Evolutionary conservation across 2,113 vertebrate species (phyloP), one percentile per base, ranked within the genome.

Genomic region (pig (Sus scrofa)): DNA sequence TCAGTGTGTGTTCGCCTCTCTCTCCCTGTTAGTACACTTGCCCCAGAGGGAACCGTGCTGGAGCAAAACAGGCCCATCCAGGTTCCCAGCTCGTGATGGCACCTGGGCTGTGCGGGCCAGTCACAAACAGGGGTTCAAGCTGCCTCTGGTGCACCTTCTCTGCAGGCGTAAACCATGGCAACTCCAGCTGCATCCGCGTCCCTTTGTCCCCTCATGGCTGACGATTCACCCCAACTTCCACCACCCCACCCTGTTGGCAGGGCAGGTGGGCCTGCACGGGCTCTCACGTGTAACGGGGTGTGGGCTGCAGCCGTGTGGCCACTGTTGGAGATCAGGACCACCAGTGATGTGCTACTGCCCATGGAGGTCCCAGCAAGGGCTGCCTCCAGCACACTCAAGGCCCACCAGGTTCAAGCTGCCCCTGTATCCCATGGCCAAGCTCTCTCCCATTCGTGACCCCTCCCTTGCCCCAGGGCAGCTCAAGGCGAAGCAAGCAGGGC

Each of bases 201-300:
- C n/a, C 75, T 30, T 3, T 13, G 26, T 54, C 3, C 18, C 10
- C 30, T 54, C 30, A 54, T 30, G 54, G 32, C 50, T 3, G 50
- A 78, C 6, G 16, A 54, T 54, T 78, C 50, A 78, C 30, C 32
- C 50, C 75, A 54, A 2, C 2, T 50, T n/a, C 32, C 50, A 54
- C 30, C 18, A 54, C 10, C 18, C 32, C 30, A 54, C 18, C 30
- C 30, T 78, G 0, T 2, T 18, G 20, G 30, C 32, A 22, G 52
- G 50, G 50, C 30, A 78, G 6, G 50, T 3, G 10, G 30, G 75
- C 27, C 75, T 5, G 13, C 12, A 18, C n/a, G 8, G 30, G 6
- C 30, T 0, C 0, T 78, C 10, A 3, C 18, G 6, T n/a, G 50
- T 22, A n/a, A n/a, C 7, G 50, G 30, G 10, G 10, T 20, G 32